Evolutionary conservation across 1,140 invertebrate species (phyloP).

Genomic region (Oryctes rhinoceros): DNA sequence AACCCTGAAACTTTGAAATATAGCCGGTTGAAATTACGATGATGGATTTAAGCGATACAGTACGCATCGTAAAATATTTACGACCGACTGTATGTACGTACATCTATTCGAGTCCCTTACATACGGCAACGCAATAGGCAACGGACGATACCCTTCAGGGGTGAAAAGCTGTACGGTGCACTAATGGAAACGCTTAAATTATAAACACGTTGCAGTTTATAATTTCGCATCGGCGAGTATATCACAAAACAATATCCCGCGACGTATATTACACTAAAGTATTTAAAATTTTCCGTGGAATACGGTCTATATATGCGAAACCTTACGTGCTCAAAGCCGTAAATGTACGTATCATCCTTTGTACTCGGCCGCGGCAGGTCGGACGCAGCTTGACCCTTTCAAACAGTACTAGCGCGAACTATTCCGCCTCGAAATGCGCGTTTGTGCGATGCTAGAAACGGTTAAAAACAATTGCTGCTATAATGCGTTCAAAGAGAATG

Average conservation of each 20-base stretch:
- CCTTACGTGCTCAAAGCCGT: not conserved
- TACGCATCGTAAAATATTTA: slow-evolving; percentile 15
- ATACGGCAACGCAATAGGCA: not conserved
- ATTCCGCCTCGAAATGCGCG: not conserved
- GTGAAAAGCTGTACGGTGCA: not conserved
- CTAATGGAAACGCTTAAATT: slow-evolving; percentile 32
- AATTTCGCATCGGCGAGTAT: not conserved
- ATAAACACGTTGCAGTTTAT: slow-evolving; percentile 20
- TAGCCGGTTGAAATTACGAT: not conserved
- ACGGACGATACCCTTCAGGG: not conserved
- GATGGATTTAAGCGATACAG: slow-evolving; percentile 14
- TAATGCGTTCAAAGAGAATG: not conserved
- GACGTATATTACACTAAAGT: slow-evolving; percentile 18
- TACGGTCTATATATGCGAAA: not conserved
- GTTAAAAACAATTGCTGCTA: slow-evolving; percentile 16
- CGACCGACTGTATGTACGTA: not conserved
- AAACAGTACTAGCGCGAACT: not conserved
- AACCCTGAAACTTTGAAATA: not conserved
- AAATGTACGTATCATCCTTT: not conserved
- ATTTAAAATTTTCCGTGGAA: not conserved
- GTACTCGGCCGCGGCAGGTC: not conserved
- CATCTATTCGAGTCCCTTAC: not conserved
- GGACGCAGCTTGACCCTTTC: not conserved
- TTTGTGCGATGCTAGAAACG: not conserved
- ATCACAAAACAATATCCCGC: not conserved